These are phyloP conservation scores for Drosophila vallismaia DNA, from an alignment of 2,888 invertebrate species.

Conservation along the genomic window DNA sequence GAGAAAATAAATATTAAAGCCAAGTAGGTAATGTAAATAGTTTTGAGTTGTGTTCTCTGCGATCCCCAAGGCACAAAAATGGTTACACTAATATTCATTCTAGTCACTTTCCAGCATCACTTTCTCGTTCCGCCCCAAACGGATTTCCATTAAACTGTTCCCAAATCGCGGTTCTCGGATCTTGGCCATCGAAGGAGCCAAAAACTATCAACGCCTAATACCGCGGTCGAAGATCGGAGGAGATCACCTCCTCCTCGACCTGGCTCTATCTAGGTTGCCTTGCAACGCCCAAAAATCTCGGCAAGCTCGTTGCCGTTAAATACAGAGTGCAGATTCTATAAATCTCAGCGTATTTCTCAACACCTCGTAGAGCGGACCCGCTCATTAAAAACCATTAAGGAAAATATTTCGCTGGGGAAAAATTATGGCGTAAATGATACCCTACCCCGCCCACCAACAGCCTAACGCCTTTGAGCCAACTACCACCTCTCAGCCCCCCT, in stretches of 20 bases:
- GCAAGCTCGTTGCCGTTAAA: conserved; percentile 53
- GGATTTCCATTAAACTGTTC: conserved; percentile 10
- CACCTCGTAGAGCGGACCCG: conserved; percentile 61
- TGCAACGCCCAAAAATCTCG: conserved; percentile 21
- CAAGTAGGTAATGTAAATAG: not conserved
- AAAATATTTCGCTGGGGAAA: conserved; percentile 72
- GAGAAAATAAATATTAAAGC: not conserved
- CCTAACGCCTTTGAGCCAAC: not conserved
- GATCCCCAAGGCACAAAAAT: not conserved
- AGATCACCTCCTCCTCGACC: conserved; percentile 1
- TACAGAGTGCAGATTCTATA: conserved; percentile 70
- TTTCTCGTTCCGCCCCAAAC: conserved; percentile 13
- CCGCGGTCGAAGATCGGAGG: conserved; percentile 6
- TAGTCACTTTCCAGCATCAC: conserved; percentile 7
- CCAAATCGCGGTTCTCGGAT: not conserved
- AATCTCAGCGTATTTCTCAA: conserved; percentile 78
- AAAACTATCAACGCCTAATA: conserved; percentile 23
- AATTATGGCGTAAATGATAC: conserved; percentile 79
- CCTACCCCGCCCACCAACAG: conserved; percentile 37
- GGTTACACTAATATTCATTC: not conserved
- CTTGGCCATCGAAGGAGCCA: conserved; percentile 11
- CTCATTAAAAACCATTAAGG: conserved; percentile 78
- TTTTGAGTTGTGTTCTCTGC: not conserved
- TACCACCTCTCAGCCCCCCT: not conserved
- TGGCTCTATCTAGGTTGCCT: conserved; percentile 39